Conservation (phyloP, 92 coral and sea anemone species). For the Porites divaricata region DNA sequence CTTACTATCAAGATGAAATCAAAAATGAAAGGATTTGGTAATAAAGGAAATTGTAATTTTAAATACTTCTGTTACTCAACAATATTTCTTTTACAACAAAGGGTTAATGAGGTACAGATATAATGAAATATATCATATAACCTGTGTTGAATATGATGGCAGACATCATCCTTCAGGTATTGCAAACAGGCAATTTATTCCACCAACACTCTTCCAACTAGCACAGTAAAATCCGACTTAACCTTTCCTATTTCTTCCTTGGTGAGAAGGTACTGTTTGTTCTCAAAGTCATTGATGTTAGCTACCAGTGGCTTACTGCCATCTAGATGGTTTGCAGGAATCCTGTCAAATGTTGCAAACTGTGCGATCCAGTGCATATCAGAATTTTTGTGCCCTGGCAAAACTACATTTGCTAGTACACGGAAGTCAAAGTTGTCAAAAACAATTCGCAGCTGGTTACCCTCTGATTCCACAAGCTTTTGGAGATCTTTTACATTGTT, state of each 20-base stretch:
- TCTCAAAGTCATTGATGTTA: conserved; percentile 42
- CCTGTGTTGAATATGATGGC: conserved; percentile 44
- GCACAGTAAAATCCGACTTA: too few relatives aligned
- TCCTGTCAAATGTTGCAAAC: too few relatives aligned
- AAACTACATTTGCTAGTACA: conserved; percentile 32
- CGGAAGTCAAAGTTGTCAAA: too few relatives aligned
- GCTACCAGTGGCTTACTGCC: conserved; percentile 37
- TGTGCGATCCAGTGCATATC: too few relatives aligned
- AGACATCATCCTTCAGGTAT: conserved; percentile 16
- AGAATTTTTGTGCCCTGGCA: conserved; percentile 34
- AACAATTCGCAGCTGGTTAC: conserved; percentile 24
- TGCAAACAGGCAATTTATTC: conserved; percentile 28
- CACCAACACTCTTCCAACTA: conserved; percentile 52
- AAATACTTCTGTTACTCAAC: too few relatives aligned
- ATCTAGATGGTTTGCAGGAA: too few relatives aligned
- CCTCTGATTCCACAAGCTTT: too few relatives aligned
- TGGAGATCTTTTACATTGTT: conserved; percentile 9
- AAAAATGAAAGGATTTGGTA: too few relatives aligned
- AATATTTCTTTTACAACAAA: too few relatives aligned
- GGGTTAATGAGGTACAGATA: background rate
- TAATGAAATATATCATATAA: too few relatives aligned
- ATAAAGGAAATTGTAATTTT: too few relatives aligned
- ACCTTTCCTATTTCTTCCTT: conserved; percentile 43
- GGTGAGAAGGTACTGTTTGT: conserved; percentile 48
- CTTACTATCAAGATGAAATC: too few relatives aligned